Evolutionary conservation across 1,140 invertebrate genomes (phyloP), one percentile per base, ranked within the genome.

Genomic region (Asbolus verrucosus): DNA sequence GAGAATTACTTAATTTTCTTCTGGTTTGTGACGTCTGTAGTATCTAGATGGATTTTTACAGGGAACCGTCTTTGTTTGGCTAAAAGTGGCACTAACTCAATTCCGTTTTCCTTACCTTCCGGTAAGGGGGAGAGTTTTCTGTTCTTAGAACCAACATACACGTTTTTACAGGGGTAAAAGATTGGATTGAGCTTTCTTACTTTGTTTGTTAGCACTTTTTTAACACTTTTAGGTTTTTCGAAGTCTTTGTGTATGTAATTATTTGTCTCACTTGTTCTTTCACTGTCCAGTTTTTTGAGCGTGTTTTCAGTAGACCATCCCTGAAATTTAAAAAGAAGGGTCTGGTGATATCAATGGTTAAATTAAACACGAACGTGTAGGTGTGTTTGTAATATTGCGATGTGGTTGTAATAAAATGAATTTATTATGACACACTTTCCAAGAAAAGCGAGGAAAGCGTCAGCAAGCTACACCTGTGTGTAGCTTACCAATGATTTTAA

Each of bases 11-110:
- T 54, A 14, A 68, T 38, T 68, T 76, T 72, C 11, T 60, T 72
- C 9, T 74, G 75, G 65, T 82, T 84, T 11, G 88, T 90, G 18
- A 88, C 84, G 72, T 90, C 88, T 11, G 87, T 88, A 15, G 82
- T 84, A 62, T 84, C 81, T 11, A 87, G 76, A 27, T 82, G 83
- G 50, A 82, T 73, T 67, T 81, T 73, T 50, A 80, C 76, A 11
- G 80, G 80, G 15, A 79, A 79, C 50, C 81, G 70, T 78, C 82
- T 65, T 67, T 86, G 82, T 69, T 85, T 82, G 9, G 87, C 88
- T 69, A 91, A 81, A 19, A 90, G 79, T n/a, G 89, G 88, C 19
- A 90, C 89, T 71, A 91, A 81, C 81, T 91, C 89, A 65, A 90
- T 84, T 27, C 89, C 89, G 5, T 88, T 83, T 77, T 73, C 77